phyloP scores from a whole-genome alignment of 2,888 invertebrate species.

The Macrostomum cliftonense region DNA sequence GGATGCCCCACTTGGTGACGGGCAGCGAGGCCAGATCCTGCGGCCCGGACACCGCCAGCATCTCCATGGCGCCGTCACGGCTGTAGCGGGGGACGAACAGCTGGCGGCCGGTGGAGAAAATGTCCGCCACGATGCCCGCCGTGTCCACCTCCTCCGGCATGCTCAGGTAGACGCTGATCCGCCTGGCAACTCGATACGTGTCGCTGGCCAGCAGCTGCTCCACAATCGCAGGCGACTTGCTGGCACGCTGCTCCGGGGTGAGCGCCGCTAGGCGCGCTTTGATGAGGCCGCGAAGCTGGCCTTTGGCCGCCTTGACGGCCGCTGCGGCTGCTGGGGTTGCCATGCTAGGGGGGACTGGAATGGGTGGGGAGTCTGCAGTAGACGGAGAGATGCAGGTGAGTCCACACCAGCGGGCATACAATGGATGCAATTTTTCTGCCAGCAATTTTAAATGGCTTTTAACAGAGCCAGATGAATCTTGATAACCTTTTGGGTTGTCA shows the following conservation, averaged over 20 bases:
- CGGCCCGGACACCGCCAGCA: slow-evolving; percentile 58
- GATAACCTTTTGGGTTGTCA: too few species aligned
- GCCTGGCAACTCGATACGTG: slow-evolving; percentile 40
- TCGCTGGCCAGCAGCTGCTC: slow-evolving; percentile 26
- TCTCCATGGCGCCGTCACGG: slow-evolving; percentile 51
- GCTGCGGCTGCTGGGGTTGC: background rate
- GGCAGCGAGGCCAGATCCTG: slow-evolving; percentile 55
- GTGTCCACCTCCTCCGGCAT: slow-evolving; percentile 59
- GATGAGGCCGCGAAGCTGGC: slow-evolving; percentile 26
- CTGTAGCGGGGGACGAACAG: slow-evolving; percentile 65
- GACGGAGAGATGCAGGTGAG: too few species aligned
- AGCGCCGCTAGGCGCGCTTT: slow-evolving; percentile 25
- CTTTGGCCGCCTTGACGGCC: slow-evolving; percentile 15
- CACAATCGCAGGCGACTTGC: slow-evolving; percentile 29
- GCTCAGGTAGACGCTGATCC: slow-evolving; percentile 59
- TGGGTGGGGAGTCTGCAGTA: too few species aligned
- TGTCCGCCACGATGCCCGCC: slow-evolving; percentile 44
- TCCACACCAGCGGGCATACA: too few species aligned
- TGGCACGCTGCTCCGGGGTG: slow-evolving; percentile 22
- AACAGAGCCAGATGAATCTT: too few species aligned
- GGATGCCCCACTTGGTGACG: slow-evolving; percentile 70
- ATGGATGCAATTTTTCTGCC: too few species aligned
- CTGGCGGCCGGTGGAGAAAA: slow-evolving; percentile 43
- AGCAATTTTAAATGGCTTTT: too few species aligned
- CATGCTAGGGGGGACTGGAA: too few species aligned